Base-by-base conservation (phyloP, 1,140 invertebrate species). In the Hylaeus volcanicus region DNA sequence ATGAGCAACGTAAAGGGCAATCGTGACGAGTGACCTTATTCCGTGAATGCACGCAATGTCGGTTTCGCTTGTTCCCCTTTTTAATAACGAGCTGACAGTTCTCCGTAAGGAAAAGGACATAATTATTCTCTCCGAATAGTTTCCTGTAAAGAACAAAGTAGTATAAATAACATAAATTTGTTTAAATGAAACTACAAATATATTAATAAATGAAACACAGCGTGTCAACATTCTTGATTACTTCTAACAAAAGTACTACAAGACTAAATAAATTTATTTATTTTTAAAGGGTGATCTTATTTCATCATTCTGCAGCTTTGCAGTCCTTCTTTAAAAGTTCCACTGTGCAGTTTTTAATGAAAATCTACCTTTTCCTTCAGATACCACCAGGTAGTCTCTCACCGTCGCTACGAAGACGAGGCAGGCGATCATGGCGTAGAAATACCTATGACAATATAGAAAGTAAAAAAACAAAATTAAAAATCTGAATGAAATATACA, bases 11-110 rank as follows among this genome's bases (percentile, higher is more conserved):
- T 96, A 95, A 65, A 96, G 89, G 45, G 94, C 91, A 1, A 96
- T 86, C 4, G 94, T 95, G 69, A 94, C 93, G 26, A 95, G 73
- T 11, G 95, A 92, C 79, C 95, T 93, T 55, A 96, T 92, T 9
- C 96, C 94, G 79, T 96, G 94, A 72, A 96, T 95, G 85, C 95
- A 95, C 64, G 93, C 91, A 66, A 96, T 95, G 79, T 95, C 95
- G 63, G 93, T 93, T 48, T 83, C 70, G 88, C 88, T 82, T 55
- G 85, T 74, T 66, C 87, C 86, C 71, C 87, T 82, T 61, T 88
- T 89, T 69, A 93, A 86, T 76, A 94, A 88, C 51, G 83, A 81
- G 83, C 83, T 89, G 12, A 88, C 79, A 75, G 89, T 95, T 81
- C 92, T 92, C 90, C 85, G 94, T 84, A 91, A 93, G 86, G 91